A percentile compares a stretch with the other conserved stretches of the same genome.
These are phyloP conservation scores for Cygnus olor DNA, from an alignment of 2,797 vertebrate species.

Conservation along the genomic window DNA sequence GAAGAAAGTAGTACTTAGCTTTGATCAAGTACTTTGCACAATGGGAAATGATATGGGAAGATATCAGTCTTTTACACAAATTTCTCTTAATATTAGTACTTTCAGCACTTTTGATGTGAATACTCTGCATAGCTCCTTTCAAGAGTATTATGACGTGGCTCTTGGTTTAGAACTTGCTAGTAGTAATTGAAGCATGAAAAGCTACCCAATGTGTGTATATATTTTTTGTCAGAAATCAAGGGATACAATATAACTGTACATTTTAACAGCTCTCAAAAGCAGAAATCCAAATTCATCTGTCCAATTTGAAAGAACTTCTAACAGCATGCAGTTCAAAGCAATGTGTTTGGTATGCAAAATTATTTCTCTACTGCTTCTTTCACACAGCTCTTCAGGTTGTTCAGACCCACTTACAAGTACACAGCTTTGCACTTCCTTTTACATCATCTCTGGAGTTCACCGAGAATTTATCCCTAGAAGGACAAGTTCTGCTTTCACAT, in stretches of 20 bases:
- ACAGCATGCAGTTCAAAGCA: background rate
- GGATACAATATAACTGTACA: background rate
- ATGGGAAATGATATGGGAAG: background rate
- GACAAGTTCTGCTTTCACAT: background rate
- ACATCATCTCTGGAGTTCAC: background rate
- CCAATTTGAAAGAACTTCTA: background rate
- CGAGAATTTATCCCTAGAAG: background rate
- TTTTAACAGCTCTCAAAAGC: background rate
- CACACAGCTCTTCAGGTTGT: background rate
- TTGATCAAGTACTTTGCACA: slow-evolving; percentile 21
- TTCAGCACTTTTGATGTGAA: background rate
- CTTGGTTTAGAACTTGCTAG: background rate
- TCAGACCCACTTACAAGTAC: background rate
- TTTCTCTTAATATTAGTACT: background rate
- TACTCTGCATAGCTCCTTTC: background rate
- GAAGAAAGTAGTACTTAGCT: background rate
- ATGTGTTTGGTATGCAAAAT: background rate
- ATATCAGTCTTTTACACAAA: slow-evolving; percentile 5
- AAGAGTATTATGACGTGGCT: background rate
- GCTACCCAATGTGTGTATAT: background rate
- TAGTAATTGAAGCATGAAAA: background rate
- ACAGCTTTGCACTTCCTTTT: background rate
- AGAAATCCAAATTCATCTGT: background rate
- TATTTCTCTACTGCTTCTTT: background rate
- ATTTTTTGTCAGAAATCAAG: background rate